Percentiles rank a stretch among this genome's conserved stretches.
phyloP scores from a whole-genome alignment of 2,888 invertebrate species.

The Drosophila lacicola region DNA sequence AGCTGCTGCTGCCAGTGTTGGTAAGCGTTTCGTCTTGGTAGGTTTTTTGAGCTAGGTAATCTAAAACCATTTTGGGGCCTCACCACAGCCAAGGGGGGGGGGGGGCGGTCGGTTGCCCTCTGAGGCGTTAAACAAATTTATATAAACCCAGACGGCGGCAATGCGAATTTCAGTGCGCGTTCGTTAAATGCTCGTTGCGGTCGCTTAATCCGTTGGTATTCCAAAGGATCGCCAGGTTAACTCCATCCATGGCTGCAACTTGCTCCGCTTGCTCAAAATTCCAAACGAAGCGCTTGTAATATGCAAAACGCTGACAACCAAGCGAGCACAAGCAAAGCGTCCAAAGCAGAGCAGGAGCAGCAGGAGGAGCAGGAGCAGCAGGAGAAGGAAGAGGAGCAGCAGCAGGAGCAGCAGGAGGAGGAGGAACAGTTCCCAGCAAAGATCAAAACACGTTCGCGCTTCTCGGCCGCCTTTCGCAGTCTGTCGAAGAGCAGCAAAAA shows the following conservation, averaged over 20 bases:
- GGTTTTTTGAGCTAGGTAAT: conserved; percentile 47
- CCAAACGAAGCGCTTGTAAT: conserved; percentile 57
- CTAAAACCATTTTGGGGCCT: conserved; percentile 67
- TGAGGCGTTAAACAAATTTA: conserved; percentile 60
- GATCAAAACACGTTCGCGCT: conserved; percentile 81
- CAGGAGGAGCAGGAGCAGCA: conserved; percentile 21
- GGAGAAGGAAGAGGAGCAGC: conserved; percentile 20
- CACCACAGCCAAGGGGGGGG: conserved; percentile 46
- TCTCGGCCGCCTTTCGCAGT: conserved; percentile 82
- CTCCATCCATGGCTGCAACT: not conserved
- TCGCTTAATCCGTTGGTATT: conserved; percentile 29
- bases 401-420: conserved; percentile 29
- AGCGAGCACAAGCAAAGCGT: conserved; percentile 15
- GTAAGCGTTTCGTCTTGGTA: conserved; percentile 53
- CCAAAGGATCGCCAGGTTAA: not conserved
- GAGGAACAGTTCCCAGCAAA: conserved; percentile 53
- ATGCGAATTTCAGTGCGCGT: conserved; percentile 71
- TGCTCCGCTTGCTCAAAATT: not conserved
- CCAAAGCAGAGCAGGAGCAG: conserved; percentile 19
- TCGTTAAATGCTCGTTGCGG: conserved; percentile 65
- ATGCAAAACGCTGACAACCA: conserved; percentile 82
- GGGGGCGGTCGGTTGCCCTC: conserved; percentile 1
- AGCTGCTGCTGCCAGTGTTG: conserved; percentile 57
- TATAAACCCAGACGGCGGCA: conserved; percentile 67
- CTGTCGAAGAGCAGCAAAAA: conserved; percentile 80